Percentiles rank a stretch among this genome's conserved stretches.
These are phyloP conservation scores for Luidia sarsii DNA, from an alignment of 53 echinoderm and acorn worm species.

Conservation along the genomic window DNA sequence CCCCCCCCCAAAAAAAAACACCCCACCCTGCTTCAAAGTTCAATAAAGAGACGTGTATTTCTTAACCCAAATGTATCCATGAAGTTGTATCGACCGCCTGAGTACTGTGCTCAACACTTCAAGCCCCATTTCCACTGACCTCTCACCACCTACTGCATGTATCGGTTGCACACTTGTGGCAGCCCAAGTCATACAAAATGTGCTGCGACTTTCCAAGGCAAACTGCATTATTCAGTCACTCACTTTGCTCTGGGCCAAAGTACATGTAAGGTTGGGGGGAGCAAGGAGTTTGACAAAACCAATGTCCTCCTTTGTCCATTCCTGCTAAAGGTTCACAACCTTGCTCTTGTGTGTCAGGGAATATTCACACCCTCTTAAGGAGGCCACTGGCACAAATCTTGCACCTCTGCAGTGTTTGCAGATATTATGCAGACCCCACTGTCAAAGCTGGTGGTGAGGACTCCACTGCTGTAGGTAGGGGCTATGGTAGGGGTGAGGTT, in stretches of 20 bases:
- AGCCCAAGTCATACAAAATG: neutral
- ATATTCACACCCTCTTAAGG: neutral
- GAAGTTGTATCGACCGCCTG: neutral
- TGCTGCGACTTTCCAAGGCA: too few species aligned
- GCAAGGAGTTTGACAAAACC: neutral
- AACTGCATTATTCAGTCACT: too few species aligned
- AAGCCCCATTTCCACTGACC: neutral
- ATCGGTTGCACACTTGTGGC: neutral
- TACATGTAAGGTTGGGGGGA: neutral
- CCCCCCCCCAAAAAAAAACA: neutral
- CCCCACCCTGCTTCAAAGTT: neutral
- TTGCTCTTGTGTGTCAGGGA: neutral
- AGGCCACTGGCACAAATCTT: neutral
- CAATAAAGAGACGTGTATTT: neutral
- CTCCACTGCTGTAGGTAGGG: neutral
- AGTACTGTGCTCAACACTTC: too few species aligned
- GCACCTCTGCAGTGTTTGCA: too few species aligned
- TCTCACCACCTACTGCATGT: neutral
- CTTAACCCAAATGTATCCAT: neutral
- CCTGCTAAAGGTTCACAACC: neutral
- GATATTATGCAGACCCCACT: neutral
- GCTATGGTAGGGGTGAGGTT: too few species aligned
- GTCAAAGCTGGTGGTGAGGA: too few species aligned
- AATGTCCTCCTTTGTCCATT: constrained; percentile 1
- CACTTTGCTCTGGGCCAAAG: too few species aligned